Evolutionary conservation across 2,113 vertebrate genomes (phyloP).

Genomic region (Agelaius tricolor): DNA sequence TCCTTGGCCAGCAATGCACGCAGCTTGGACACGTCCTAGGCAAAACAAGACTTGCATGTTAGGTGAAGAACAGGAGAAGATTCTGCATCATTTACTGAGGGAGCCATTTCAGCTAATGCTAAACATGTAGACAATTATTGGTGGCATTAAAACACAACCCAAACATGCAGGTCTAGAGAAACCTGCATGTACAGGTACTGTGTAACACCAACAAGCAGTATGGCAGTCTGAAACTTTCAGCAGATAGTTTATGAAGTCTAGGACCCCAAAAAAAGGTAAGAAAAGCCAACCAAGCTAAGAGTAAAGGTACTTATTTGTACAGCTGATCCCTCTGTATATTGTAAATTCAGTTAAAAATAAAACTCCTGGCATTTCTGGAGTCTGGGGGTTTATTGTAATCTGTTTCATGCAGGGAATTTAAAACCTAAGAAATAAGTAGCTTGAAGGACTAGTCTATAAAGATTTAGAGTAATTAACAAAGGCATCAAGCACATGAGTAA

Average conservation of each 20-base stretch:
- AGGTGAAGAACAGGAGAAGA: background rate
- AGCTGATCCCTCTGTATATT: background rate
- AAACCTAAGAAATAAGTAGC: background rate
- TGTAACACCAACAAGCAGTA: background rate
- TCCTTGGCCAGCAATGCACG: slow-evolving; percentile 78
- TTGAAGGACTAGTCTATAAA: background rate
- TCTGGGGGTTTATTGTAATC: background rate
- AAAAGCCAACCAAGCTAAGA: background rate
- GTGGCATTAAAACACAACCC: background rate
- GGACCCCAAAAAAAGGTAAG: background rate
- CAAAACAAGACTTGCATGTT: background rate
- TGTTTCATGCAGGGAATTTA: background rate
- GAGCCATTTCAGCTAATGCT: background rate
- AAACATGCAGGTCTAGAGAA: background rate
- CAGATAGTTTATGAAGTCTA: background rate
- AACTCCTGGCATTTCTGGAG: background rate
- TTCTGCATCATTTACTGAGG: background rate
- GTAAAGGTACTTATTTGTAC: background rate
- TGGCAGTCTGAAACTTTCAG: background rate
- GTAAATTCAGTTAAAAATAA: background rate
- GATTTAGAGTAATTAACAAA: background rate
- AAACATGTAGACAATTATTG: background rate
- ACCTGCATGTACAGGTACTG: background rate
- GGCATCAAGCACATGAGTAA: background rate
- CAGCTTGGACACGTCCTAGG: slow-evolving; percentile 86